Evolutionary conservation across 2,113 vertebrate genomes (phyloP), one percentile per base, ranked within the genome.

Genomic region (Ardeotis arabs): DNA sequence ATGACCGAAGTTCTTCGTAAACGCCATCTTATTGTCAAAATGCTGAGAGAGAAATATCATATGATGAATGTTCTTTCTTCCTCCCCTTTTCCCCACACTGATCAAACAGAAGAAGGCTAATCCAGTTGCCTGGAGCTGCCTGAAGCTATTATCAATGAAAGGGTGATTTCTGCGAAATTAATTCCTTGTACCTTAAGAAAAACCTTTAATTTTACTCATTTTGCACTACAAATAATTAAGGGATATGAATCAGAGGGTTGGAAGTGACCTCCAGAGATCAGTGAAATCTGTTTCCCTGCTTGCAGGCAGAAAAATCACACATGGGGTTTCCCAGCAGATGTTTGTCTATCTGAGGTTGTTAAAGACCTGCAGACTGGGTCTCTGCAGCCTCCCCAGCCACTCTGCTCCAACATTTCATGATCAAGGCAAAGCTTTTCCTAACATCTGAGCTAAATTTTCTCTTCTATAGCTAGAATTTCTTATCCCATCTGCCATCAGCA

Each of bases 1-100:
- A 79, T 94, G 91, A 96, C 84, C 94, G 66, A 66, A 92, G 86
- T 58, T 91, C 84, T 95, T 87, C 5, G 12, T 92, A 95, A 95
- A 95, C 87, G 76, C 58, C 82, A 89, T 84, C 58, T 90, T 94
- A 84, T 94, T 95, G 90, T 86, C 91, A 90, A 94, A 91, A 72
- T 84, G 88, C 95, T 86, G 85, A 76, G 37, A 58, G 64, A 70
- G 72, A 77, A 77, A 84, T 86, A 53, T 84, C 76, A 37, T 89
- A 49, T 84, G 81, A 93, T 90, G 94, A 90, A 96, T 90, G 79
- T 53, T 58, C 67, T 79, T 78, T 55, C 77, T 75, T 77, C 52
- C 55, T 92, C 82, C 37, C 33, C 78, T 89, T 89, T 93, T 62
- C 50, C 44, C 55, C 24, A 82, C 33, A 39, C 77, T 66, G 68